phyloP scores from a whole-genome alignment of 2,113 vertebrate genomes.

The Pheucticus melanocephalus region DNA sequence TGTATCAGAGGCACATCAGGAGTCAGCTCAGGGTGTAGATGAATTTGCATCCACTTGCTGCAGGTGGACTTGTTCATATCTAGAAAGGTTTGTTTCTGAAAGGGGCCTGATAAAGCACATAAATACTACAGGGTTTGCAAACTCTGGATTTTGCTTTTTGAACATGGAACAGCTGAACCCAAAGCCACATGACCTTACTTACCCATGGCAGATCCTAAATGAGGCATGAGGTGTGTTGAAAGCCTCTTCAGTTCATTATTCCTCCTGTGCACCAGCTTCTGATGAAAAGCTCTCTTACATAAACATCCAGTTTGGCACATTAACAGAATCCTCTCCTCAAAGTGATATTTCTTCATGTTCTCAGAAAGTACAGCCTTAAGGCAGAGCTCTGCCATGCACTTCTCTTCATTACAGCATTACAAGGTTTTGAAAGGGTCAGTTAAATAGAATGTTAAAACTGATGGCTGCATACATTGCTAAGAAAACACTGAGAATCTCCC shows the following conservation, averaged over 20 bases:
- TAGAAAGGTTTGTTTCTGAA: background rate
- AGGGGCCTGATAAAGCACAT: background rate
- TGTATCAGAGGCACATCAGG: background rate
- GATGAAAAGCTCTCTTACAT: background rate
- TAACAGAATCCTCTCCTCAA: background rate
- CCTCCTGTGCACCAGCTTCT: background rate
- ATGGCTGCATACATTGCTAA: background rate
- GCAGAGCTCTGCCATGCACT: background rate
- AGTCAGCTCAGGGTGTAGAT: background rate
- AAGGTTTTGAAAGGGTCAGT: background rate
- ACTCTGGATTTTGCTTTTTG: background rate
- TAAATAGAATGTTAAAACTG: background rate
- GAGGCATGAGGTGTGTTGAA: background rate
- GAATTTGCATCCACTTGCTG: background rate
- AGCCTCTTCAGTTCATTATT: background rate
- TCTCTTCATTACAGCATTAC: background rate
- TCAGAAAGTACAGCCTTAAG: background rate
- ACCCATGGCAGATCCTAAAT: background rate
- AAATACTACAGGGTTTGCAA: background rate
- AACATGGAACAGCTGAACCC: background rate
- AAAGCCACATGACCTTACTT: background rate
- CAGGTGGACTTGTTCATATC: background rate
- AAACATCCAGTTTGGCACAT: background rate
- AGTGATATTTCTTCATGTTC: constrained; percentile 26
- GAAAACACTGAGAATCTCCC: background rate